Conservation (phyloP, 2,888 invertebrate species). For the Encarsia formosa region DNA sequence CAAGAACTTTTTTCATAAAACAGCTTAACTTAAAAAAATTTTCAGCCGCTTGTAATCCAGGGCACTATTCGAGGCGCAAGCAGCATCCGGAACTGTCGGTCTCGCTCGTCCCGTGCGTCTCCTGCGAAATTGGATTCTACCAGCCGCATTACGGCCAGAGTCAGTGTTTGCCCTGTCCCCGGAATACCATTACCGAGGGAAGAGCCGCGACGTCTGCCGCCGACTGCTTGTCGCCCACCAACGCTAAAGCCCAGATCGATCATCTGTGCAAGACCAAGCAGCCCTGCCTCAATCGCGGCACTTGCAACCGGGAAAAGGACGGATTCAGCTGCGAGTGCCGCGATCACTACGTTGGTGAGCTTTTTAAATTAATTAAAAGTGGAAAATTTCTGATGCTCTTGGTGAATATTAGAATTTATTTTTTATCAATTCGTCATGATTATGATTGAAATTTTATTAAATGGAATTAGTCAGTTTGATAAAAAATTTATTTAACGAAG, state of each 20-base stretch:
- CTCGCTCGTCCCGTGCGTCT: conserved; percentile 33
- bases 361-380: too few species aligned
- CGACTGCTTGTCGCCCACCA: conserved; percentile 53
- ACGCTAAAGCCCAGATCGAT: conserved; percentile 42
- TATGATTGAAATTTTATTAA: too few species aligned
- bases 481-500: too few species aligned
- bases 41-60: conserved; percentile 58
- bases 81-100: conserved; percentile 35
- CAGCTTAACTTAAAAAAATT: too few species aligned
- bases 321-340: conserved; percentile 54
- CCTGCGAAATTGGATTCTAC: conserved; percentile 55
- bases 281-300: conserved; percentile 53
- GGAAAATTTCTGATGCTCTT: too few species aligned
- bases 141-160: conserved; percentile 59
- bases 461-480: too few species aligned
- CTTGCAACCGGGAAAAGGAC: conserved; percentile 42
- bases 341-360: conserved; percentile 53
- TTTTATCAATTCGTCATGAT: too few species aligned
- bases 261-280: conserved; percentile 53
- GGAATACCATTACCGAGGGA: conserved; percentile 51
- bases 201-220: conserved; percentile 49
- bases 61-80: conserved; percentile 48
- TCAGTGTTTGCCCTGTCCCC: conserved; percentile 58
- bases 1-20: too few species aligned
- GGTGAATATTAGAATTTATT: too few species aligned